phyloP scores from a whole-genome alignment of 2,888 invertebrate genomes.

The Tipula lateralis region DNA sequence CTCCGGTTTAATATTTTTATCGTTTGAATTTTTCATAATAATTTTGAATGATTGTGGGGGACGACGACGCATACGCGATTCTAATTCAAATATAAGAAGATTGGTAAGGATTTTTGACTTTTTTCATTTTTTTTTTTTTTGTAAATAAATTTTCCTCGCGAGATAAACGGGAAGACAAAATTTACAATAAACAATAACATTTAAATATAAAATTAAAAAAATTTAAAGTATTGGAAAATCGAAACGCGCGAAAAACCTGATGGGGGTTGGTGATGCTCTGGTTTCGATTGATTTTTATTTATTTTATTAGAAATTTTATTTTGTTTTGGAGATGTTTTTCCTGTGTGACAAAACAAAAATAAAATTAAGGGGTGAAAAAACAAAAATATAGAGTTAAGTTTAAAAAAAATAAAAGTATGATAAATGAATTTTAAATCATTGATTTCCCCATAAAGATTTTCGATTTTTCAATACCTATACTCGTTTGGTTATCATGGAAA shows the following conservation, averaged over 20 bases:
- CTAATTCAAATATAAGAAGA: slow-evolving; percentile 1
- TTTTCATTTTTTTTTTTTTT: not conserved
- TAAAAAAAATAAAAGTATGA: not conserved
- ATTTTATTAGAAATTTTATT: slow-evolving; percentile 19
- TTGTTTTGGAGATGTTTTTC: not conserved
- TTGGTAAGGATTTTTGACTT: not conserved
- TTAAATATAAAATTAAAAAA: slow-evolving; percentile 19
- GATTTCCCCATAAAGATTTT: not conserved
- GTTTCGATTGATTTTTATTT: not conserved
- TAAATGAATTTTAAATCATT: slow-evolving; percentile 11
- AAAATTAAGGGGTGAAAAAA: slow-evolving; percentile 2
- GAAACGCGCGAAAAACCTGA: not conserved
- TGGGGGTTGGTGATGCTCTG: not conserved
- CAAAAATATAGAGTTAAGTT: not conserved
- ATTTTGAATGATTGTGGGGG: slow-evolving; percentile 8
- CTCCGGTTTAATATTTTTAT: slow-evolving; percentile 11
- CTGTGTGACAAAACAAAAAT: not conserved
- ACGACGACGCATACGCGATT: not conserved
- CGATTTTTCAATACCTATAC: not conserved
- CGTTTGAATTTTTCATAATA: not conserved
- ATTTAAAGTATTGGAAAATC: not conserved
- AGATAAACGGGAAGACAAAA: not conserved
- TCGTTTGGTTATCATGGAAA: not conserved
- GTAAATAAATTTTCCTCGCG: not conserved
- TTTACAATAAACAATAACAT: slow-evolving; percentile 19